These are phyloP conservation scores for Mormyrops attenuatus DNA, from an alignment of 2,797 vertebrate genomes.

Conservation along the genomic window DNA sequence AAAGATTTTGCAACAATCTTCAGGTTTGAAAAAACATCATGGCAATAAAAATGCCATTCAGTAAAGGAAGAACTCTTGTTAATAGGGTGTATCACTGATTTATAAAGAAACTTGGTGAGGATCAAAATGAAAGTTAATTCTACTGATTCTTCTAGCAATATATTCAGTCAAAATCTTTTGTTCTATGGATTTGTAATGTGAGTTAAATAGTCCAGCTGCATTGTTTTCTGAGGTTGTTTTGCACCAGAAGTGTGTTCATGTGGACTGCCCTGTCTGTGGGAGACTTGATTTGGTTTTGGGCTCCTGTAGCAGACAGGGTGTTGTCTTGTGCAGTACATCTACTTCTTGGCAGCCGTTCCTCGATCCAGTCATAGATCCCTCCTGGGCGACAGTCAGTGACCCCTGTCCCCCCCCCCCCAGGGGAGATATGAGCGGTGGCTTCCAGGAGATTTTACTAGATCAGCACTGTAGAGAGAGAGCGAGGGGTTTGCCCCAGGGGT, in stretches of 20 bases:
- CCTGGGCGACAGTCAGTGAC: not conserved
- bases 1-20: not conserved
- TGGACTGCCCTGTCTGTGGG: not conserved
- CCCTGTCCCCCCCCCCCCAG: not conserved
- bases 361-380: not conserved
- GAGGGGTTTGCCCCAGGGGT: not conserved
- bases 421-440: not conserved
- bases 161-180: not conserved
- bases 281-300: not conserved
- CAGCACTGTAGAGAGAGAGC: not conserved
- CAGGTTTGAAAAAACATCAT: not conserved
- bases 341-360: not conserved
- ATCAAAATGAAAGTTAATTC: not conserved
- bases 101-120: not conserved
- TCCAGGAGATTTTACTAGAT: too few species aligned
- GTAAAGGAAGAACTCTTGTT: not conserved
- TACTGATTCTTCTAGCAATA: not conserved
- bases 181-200: not conserved
- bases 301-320: not conserved
- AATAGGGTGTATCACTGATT: not conserved
- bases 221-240: not conserved
- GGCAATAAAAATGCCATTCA: not conserved
- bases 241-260: not conserved
- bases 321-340: not conserved
- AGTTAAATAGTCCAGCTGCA: not conserved